phyloP scores from a whole-genome alignment of 2,113 vertebrate species.

The Lagopus muta region DNA sequence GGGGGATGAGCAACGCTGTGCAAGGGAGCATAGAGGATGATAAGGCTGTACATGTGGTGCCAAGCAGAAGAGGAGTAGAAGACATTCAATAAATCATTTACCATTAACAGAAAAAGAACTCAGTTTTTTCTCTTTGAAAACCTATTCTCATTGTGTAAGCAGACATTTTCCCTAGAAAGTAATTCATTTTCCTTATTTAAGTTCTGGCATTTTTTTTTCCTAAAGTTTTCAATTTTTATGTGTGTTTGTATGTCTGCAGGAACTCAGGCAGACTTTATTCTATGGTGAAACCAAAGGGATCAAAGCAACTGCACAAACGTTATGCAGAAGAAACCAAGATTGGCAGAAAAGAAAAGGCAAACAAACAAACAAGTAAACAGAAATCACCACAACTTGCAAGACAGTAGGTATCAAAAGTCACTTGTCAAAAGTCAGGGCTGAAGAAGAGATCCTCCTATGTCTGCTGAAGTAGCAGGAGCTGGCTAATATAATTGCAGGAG shows the following conservation, averaged over 20 bases:
- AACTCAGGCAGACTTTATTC: background rate
- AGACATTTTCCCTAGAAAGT: background rate
- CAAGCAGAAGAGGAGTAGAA: background rate
- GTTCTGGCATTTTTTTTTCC: background rate
- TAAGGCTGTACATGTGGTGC: background rate
- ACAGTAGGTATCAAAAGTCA: background rate
- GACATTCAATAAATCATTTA: background rate
- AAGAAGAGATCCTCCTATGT: background rate
- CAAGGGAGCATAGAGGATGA: background rate
- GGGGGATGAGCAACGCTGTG: background rate
- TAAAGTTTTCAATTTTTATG: background rate
- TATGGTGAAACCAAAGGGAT: background rate
- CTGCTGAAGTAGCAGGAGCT: background rate
- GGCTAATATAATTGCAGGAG: background rate
- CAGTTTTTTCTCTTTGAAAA: background rate
- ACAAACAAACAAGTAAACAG: background rate
- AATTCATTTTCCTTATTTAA: background rate
- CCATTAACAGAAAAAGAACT: background rate
- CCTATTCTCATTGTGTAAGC: background rate
- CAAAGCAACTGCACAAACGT: background rate
- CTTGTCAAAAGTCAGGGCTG: background rate
- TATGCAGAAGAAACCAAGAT: background rate
- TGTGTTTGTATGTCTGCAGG: background rate
- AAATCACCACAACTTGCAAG: background rate
- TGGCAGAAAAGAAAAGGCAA: background rate